Base-by-base conservation (phyloP, 2,113 vertebrate genomes). In the Cisticola juncidis region DNA sequence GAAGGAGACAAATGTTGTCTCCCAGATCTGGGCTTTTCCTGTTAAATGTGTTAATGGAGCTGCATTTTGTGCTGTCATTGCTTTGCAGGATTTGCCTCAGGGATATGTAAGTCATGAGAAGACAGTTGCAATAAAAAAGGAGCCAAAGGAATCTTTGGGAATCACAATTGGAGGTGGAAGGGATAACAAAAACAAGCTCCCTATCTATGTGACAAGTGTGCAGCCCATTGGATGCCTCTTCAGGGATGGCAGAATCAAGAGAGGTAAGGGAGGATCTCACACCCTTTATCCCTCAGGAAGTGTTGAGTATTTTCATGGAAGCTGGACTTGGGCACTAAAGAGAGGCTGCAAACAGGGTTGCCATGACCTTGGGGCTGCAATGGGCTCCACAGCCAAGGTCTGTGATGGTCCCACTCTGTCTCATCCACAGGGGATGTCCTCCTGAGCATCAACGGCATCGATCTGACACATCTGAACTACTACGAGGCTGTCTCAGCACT, bases 81-180 rank as follows among this genome's bases (percentile, higher is more conserved):
- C 35, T 57, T 54, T 86, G 29, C 38, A 99, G 99, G 98, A 99
- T 79, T 98, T 98, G 94, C 98, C 98, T 79, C 98, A 98, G 65
- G 98, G 98, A 44, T 99, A 98, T 40, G 91, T 94, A 83, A 98
- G 97, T 92, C 98, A 98, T n/a, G 99, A 99, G 93, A 99, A 99
- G 96, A 98, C 97, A 0, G 98, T 99, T 73, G 98, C 97, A 86
- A 86, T 99, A 90, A 99, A 99, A 95, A 99, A 99, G 95, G 99
- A 99, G 91, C 98, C 98, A 62, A 98, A 98, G 47, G 98, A 98
- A 40, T 99, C 99, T 48, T 95, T 99, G 78, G 99, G 99, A 93
- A 99, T 99, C 97, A 99, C 99, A 13, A 99, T 99, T 12, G 99
- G 98, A 13, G 99, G 99, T 1, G 99, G 99, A 60, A 98, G 99